Conservation (phyloP, 2,113 vertebrate genomes). For the Megaleporinus macrocephalus region DNA sequence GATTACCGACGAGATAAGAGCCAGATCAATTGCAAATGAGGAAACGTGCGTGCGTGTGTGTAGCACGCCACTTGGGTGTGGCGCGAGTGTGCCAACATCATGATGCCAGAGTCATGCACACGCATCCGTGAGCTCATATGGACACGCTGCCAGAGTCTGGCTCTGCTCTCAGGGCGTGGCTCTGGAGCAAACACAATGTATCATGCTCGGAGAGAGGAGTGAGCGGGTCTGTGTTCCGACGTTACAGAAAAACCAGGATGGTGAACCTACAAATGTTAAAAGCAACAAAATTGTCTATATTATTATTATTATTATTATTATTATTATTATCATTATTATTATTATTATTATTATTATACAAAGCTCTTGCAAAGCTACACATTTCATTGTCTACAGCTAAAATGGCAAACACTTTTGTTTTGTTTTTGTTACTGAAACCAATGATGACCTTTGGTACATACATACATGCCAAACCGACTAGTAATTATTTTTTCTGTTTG, state of each 20-base stretch:
- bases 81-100: slow-evolving; percentile 17
- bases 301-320: too few species aligned
- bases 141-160: slow-evolving; percentile 31
- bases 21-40: slow-evolving; percentile 67
- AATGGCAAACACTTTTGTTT: too few species aligned
- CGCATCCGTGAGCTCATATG: slow-evolving; percentile 34
- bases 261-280: too few species aligned
- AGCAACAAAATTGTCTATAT: too few species aligned
- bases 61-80: neutral
- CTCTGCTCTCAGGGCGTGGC: slow-evolving; percentile 38
- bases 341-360: too few species aligned
- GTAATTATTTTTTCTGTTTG: too few species aligned
- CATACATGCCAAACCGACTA: too few species aligned
- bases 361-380: too few species aligned
- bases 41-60: slow-evolving; percentile 19
- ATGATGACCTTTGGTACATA: too few species aligned
- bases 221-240: slow-evolving; percentile 1
- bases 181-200: slow-evolving; percentile 39
- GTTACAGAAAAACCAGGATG: neutral
- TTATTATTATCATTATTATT: too few species aligned
- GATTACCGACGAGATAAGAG: slow-evolving; percentile 75
- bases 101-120: slow-evolving; percentile 27
- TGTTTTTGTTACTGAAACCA: too few species aligned
- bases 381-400: too few species aligned
- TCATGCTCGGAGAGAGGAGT: slow-evolving; percentile 36